These are phyloP conservation scores for Nyctibius bracteatus DNA, from an alignment of 2,113 vertebrate genomes.

Conservation along the genomic window DNA sequence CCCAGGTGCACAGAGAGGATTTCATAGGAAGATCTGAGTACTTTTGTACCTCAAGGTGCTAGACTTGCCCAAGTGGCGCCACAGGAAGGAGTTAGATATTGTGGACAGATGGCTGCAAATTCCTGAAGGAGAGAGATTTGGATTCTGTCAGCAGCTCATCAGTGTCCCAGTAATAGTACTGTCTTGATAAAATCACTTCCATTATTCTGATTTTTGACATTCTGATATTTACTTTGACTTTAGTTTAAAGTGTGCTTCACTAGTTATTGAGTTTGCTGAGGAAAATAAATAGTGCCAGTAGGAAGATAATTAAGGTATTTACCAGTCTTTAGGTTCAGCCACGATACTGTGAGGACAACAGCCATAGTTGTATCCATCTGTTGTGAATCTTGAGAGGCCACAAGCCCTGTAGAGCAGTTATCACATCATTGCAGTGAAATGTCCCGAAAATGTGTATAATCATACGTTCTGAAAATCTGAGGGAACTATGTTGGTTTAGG, in stretches of 20 bases:
- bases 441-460: neutral
- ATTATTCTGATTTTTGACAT: neutral
- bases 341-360: neutral
- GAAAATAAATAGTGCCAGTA: neutral
- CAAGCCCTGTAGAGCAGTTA: neutral
- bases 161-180: neutral
- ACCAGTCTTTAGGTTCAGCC: neutral
- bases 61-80: neutral
- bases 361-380: neutral
- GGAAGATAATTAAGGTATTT: neutral
- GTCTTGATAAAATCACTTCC: neutral
- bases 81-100: neutral
- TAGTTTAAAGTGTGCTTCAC: neutral
- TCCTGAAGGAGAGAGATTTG: neutral
- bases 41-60: neutral
- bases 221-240: neutral
- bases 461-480: neutral
- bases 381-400: neutral
- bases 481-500: neutral
- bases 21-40: neutral
- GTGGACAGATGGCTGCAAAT: neutral
- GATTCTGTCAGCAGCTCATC: neutral
- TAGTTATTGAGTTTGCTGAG: neutral
- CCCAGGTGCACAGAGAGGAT: neutral
- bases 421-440: neutral